These are phyloP conservation scores for Lepidurus couesii DNA, from an alignment of 1,140 invertebrate genomes.

Conservation along the genomic window DNA sequence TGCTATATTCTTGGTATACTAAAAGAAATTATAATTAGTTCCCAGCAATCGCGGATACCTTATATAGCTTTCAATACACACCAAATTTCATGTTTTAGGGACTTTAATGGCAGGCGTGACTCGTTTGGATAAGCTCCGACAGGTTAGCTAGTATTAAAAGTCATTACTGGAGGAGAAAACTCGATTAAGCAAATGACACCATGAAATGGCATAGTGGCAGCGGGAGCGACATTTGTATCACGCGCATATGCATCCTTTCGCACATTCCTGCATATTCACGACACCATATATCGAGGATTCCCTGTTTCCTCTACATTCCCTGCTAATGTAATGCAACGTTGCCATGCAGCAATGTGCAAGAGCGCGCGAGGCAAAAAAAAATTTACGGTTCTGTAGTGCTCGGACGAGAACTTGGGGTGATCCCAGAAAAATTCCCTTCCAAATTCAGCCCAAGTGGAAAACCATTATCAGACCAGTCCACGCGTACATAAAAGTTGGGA, in stretches of 20 bases:
- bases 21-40: no score
- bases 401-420: neutral
- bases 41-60: no score
- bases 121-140: neutral
- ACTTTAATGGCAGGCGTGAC: no score
- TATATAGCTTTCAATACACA: no score
- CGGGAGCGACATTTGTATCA: neutral
- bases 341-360: neutral
- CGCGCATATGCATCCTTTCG: neutral
- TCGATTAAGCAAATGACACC: slow-evolving; percentile 9
- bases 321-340: neutral
- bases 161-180: neutral
- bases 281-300: no score
- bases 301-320: neutral
- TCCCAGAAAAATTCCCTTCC: neutral
- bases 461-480: slow-evolving; percentile 10
- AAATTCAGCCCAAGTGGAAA: neutral
- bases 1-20: no score
- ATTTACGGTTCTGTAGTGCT: neutral
- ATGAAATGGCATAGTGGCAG: neutral
- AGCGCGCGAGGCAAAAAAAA: neutral
- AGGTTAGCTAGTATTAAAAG: neutral
- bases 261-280: neutral
- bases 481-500: neutral
- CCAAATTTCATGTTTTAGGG: no score